Base-by-base conservation (phyloP, 2,113 vertebrate genomes). In the Hymenochirus boettgeri region DNA sequence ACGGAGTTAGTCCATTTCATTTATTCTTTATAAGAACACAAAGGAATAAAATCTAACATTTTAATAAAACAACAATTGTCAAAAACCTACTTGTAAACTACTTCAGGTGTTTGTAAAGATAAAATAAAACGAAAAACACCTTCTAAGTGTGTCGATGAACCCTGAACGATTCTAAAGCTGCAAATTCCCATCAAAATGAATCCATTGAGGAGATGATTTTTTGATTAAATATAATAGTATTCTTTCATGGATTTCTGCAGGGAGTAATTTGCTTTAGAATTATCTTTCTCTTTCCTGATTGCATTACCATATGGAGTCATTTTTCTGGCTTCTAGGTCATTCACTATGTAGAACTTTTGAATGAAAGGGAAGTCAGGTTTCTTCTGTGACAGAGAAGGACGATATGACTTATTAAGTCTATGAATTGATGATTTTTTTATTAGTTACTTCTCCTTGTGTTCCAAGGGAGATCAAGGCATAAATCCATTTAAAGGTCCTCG, bases 271-370 rank as follows among this genome's bases (percentile, higher is more conserved):
- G 70, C 23, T 66, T 59, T 56, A 50, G 72, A 73, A 71, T 61
- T 31, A 61, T 65, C 54, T 69, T 76, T 70, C 66, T 74, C 52
- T 45, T 77, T 73, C 57, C 57, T 74, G 73, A 75, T 79, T 76
- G 19, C 69, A 55, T 80, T 77, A 77, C 56, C 74, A 71, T 56
- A 60, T 31, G 67, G 72, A 71, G 52, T 48, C 27, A 76, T 75
- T 75, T 75, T 73, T 76, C 61, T 39, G 63, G 66, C 37, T 13
- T 27, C 9, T 60, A 74, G 69, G 73, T 73, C 66, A 77, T 78
- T 78, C 65, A 52, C 27, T 47, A 47, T 54, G 71, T 72, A 69
- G 70, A 74, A 71, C 56, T 76, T 74, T 56, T 48, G 65, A 75
- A 61, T 42, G 29, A 45, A 69, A 45, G 70, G 2, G 47, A 35